Percentiles rank a stretch among this genome's conserved stretches.
Conservation (phyloP, 2,888 invertebrate species). For the Deladenus siricidicola region DNA sequence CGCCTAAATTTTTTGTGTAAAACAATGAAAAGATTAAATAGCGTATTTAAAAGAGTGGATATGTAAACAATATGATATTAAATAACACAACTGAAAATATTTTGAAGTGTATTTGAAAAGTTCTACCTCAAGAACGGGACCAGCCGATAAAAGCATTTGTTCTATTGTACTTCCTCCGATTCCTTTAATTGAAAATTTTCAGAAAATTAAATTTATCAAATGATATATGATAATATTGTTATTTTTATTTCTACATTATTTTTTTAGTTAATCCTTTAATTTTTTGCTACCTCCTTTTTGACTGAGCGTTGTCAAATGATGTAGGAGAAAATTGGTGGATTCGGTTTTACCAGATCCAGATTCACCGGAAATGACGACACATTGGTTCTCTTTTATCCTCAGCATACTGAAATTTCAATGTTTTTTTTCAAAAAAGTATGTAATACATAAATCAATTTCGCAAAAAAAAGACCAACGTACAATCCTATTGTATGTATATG, state of each 20-base stretch:
- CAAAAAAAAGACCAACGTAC: background rate
- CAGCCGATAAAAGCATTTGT: conserved; percentile 87
- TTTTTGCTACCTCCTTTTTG: background rate
- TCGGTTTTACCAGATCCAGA: conserved; percentile 87
- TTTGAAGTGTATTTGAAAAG: too few relatives aligned
- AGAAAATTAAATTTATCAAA: too few relatives aligned
- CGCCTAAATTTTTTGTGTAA: conserved; percentile 59
- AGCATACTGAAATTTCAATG: conserved; percentile 63
- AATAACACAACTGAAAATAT: too few relatives aligned
- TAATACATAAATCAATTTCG: background rate
- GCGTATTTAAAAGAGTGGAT: background rate
- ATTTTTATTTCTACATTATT: too few relatives aligned
- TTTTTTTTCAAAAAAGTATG: background rate
- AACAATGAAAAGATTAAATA: background rate
- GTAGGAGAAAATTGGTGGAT: conserved; percentile 85
- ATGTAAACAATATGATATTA: too few relatives aligned
- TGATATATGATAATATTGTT: too few relatives aligned
- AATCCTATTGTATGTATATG: too few relatives aligned
- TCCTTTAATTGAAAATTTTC: too few relatives aligned
- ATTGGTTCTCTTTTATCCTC: conserved; percentile 78
- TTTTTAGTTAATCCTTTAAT: background rate
- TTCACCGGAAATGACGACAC: conserved; percentile 69
- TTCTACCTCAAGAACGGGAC: conserved; percentile 77
- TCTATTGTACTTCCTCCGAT: conserved; percentile 74
- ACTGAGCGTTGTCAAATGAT: conserved; percentile 78